Evolutionary conservation across 2,797 vertebrate species (phyloP).

Genomic region (Parambassis ranga): DNA sequence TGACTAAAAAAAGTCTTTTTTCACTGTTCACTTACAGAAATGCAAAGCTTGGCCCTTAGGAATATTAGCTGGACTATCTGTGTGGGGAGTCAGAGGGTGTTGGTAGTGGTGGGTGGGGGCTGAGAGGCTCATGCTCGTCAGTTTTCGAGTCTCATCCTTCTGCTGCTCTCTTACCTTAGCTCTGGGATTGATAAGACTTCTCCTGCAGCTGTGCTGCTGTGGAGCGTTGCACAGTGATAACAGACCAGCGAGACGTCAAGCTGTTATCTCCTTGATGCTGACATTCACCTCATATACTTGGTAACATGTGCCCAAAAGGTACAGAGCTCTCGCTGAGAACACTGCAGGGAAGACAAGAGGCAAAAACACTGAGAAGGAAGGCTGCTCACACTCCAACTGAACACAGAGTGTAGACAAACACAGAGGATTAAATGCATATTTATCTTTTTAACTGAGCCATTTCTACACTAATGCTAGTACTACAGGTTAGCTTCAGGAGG

Average conservation of each 20-base stretch:
- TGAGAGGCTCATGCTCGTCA: slow-evolving; percentile 31
- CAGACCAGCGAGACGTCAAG: slow-evolving; percentile 65
- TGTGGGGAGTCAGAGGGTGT: slow-evolving; percentile 15
- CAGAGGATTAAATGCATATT: not conserved
- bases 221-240: slow-evolving; percentile 65
- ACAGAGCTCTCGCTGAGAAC: slow-evolving; percentile 34
- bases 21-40: slow-evolving; percentile 41
- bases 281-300: slow-evolving; percentile 73
- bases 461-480: not conserved
- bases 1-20: slow-evolving; percentile 50
- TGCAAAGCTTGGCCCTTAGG: slow-evolving; percentile 62
- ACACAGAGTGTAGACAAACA: not conserved
- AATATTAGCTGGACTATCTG: slow-evolving; percentile 50
- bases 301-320: slow-evolving; percentile 62
- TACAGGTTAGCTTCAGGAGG: not conserved
- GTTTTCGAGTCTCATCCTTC: slow-evolving; percentile 42
- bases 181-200: slow-evolving; percentile 67
- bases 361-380: slow-evolving; percentile 5
- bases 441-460: not conserved
- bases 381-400: slow-evolving; percentile 9
- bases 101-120: slow-evolving; percentile 5
- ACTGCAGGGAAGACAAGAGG: slow-evolving; percentile 28
- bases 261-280: slow-evolving; percentile 75
- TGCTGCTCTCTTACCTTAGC: slow-evolving; percentile 49
- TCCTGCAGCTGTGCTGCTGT: slow-evolving; percentile 65